Evolutionary conservation across 2,888 invertebrate species (phyloP), one percentile per base, ranked within the genome.

Genomic region (Cryptus armator): DNA sequence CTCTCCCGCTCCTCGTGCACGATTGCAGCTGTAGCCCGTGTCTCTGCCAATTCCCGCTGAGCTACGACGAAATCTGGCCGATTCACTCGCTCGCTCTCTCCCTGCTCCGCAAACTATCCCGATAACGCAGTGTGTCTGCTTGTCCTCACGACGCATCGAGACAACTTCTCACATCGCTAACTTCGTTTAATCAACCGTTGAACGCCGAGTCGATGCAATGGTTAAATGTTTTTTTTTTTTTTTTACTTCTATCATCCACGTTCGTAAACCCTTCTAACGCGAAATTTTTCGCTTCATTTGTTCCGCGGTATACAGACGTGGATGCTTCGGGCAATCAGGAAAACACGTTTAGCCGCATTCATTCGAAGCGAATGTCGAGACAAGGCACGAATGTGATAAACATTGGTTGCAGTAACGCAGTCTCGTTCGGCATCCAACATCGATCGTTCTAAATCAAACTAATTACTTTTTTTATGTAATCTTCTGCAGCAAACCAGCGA

Each of bases 41-140:
- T 56, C 59, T 67, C 74, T 81, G 74, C 68, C 77, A 75, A 79
- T 75, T 84, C 56, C 74, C 77, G 51, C 67, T 51, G 48, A 77
- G 84, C 81, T 67, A 56, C 70, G 68, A 53, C 62, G 46, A 74
- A 81, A 62, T 81, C 51, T 48, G 37, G 64, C 64, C 53, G 19
- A 37, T 64, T 66, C 67, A 24, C 32, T 43, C 14, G 46, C 70
- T 66, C 67, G 24, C 32, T 29, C n/a, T 64, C 64, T 68, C 51
- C 10, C 37, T 44, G 66, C 44, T 68, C 44, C 46, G 10, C 19
- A 29, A 29, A 7, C 62, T 14, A 48, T 48, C 62, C 7, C 14
- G 32, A 4, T 62, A 62, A 14, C 62, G 32, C 32, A 5, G 29
- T 14, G 29, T 4, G 32, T 12, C 48, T 46, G 66, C 9, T 43